Evolutionary conservation across 2,888 invertebrate genomes (phyloP), one percentile per base, ranked within the genome.

Genomic region (Crioceris asparagi): DNA sequence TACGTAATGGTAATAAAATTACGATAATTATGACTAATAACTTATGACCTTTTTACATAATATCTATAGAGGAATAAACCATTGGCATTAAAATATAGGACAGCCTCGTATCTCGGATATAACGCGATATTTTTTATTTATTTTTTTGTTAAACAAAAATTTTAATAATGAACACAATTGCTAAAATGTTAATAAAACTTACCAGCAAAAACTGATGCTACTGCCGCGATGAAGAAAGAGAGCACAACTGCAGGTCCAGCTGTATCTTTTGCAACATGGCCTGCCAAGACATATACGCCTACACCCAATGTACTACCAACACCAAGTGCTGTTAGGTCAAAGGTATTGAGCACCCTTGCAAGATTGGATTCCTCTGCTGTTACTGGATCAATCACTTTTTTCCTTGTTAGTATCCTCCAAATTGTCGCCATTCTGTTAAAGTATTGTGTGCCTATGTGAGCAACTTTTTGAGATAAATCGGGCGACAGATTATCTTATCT

Each of bases 131-230:
- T n/a, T n/a, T n/a, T n/a, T n/a, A n/a, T n/a, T n/a, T n/a, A n/a
- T n/a, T n/a, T n/a, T n/a, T n/a, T n/a, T n/a, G n/a, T n/a, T n/a
- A n/a, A n/a, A n/a, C n/a, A n/a, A n/a, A n/a, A n/a, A n/a, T n/a
- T n/a, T n/a, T n/a, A n/a, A n/a, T n/a, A n/a, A n/a, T 32, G 15
- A 14, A 17, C 21, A 33, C 14, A 27, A 2, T 17, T 7, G 25
- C 15, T n/a, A 17, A 14, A 15, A 27, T 7, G 30, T 10, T n/a
- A 12, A 34, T 18, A 3, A 26, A 35, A 25, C 64, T 64, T 54
- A 87, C 90, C 90, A 52, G 91, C 88, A 62, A 91, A 83, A 31
- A 86, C 75, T 10, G 90, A 88, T 16, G 90, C 90, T 11, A 92
- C 65, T 0, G 90, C 91, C 0, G 91, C 91, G 35, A 91, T 72